Conservation (phyloP, 2,797 vertebrate genomes). For the Myotis daubentonii region DNA sequence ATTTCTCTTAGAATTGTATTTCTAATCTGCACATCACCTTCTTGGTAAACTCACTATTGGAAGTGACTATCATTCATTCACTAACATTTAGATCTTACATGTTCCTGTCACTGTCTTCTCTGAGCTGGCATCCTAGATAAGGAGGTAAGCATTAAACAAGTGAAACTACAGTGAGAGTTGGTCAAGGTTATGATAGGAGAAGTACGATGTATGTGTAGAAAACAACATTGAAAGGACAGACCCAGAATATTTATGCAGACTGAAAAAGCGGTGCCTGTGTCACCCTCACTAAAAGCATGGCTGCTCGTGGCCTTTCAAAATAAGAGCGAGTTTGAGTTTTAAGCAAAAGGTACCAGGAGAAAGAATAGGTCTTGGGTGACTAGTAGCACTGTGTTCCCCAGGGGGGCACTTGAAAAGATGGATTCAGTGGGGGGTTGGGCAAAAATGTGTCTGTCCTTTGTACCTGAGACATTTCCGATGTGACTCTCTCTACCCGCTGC, state of each 20-base stretch:
- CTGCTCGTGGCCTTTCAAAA: background rate
- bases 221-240: background rate
- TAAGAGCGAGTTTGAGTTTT: background rate
- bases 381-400: background rate
- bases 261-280: background rate
- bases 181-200: background rate
- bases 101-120: background rate
- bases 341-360: background rate
- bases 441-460: background rate
- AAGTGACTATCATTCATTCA: background rate
- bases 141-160: background rate
- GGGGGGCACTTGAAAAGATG: background rate
- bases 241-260: background rate
- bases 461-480: background rate
- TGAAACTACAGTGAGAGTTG: background rate
- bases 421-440: background rate
- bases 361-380: background rate
- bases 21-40: background rate
- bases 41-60: conserved; percentile 3
- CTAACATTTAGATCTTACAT: background rate
- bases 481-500: background rate
- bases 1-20: background rate
- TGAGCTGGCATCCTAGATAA: background rate
- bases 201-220: background rate
- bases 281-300: background rate